A percentile compares a stretch with the other conserved stretches of the same genome.
Conservation (phyloP, 2,797 vertebrate genomes). For the Paguma larvata region DNA sequence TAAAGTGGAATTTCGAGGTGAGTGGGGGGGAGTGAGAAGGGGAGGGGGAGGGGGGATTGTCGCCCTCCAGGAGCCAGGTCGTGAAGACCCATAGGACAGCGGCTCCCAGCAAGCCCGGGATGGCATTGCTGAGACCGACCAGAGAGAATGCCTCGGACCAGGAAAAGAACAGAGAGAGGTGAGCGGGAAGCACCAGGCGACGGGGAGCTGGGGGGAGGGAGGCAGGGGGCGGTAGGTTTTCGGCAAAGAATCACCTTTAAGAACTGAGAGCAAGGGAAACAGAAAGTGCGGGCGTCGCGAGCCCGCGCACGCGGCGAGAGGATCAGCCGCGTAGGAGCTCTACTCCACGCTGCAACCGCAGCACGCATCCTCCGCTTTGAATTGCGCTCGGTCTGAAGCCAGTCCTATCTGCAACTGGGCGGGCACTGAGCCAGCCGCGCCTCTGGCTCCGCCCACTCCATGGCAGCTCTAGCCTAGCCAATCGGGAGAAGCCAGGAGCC, state of each 20-base stretch:
- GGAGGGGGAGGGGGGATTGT: rapidly evolving
- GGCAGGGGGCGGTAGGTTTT: not conserved
- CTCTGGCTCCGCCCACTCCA: not conserved
- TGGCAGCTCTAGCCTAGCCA: not conserved
- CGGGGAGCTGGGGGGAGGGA: not conserved
- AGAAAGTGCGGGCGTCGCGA: not conserved
- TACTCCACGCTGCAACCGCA: too few relatives aligned
- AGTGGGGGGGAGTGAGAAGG: rapidly evolving
- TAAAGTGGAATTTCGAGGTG: not conserved
- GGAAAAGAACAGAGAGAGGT: slow-evolving; percentile 13
- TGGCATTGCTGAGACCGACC: rapidly evolving
- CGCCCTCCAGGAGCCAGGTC: not conserved
- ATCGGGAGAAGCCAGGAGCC: not conserved
- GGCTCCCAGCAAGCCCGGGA: not conserved
- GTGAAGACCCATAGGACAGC: not conserved
- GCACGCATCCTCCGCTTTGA: rapidly evolving
- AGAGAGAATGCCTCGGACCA: not conserved
- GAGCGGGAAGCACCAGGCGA: not conserved
- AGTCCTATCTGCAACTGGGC: not conserved
- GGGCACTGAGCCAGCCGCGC: not conserved
- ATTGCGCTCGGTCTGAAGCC: not conserved
- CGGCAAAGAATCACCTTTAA: not conserved
- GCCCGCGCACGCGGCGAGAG: rapidly evolving
- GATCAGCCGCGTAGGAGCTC: not conserved
- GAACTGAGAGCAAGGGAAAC: not conserved